A percentile compares a stretch with the other conserved stretches of the same genome.
phyloP scores from a whole-genome alignment of 2,888 invertebrate genomes.

The Piscicola geometra region DNA sequence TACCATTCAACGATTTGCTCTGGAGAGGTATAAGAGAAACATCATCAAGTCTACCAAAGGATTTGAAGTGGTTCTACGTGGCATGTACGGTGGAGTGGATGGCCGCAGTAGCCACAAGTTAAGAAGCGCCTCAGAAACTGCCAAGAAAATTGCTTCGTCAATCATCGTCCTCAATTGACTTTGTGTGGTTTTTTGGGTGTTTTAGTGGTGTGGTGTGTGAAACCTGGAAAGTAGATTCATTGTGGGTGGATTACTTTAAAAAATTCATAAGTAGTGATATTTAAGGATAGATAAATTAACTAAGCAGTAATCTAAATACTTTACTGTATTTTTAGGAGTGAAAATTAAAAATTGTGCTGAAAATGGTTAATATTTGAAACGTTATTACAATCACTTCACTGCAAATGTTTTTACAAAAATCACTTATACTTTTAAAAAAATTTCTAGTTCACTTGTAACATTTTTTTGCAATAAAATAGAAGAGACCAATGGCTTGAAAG shows the following conservation, averaged over 20 bases:
- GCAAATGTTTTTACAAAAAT: neutral
- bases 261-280: no score
- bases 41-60: conserved; percentile 75
- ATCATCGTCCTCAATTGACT: conserved; percentile 32
- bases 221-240: no score
- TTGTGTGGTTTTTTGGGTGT: no score
- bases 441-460: no score
- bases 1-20: conserved; percentile 81
- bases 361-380: neutral
- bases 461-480: no score
- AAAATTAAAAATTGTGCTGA: neutral
- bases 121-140: conserved; percentile 39
- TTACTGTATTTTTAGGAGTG: no score
- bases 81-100: conserved; percentile 34
- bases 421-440: neutral
- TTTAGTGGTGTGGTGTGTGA: no score
- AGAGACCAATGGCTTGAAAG: no score
- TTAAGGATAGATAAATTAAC: no score
- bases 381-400: neutral
- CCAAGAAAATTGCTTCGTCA: conserved; percentile 40
- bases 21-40: conserved; percentile 82
- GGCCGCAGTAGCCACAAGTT: conserved; percentile 37
- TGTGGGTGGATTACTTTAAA: no score
- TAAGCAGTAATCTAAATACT: no score
- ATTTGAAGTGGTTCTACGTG: conserved; percentile 69